These are phyloP conservation scores for Mus minutoides DNA, from an alignment of 2,797 vertebrate genomes.

Conservation along the genomic window DNA sequence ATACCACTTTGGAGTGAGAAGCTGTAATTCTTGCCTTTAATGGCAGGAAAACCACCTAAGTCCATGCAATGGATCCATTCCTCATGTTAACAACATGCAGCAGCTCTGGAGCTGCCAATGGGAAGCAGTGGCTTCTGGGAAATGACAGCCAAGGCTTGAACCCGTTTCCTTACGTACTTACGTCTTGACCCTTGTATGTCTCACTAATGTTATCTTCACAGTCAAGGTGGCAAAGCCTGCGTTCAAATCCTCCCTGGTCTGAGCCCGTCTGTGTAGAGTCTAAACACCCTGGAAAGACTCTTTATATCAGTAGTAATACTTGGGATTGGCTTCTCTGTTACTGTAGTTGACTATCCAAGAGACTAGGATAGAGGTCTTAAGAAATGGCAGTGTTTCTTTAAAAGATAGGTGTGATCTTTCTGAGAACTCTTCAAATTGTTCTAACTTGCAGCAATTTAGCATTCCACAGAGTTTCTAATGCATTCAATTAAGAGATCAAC, in stretches of 20 bases:
- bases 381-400: neutral
- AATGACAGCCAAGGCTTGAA: neutral
- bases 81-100: neutral
- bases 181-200: neutral
- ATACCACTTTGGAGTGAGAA: slow-evolving; percentile 24
- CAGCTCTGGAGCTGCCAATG: rapidly evolving
- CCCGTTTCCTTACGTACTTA: neutral
- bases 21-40: slow-evolving; percentile 35
- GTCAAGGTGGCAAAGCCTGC: neutral
- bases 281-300: neutral
- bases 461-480: slow-evolving; percentile 37
- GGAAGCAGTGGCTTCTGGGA: neutral
- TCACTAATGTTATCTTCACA: neutral
- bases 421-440: slow-evolving; percentile 11
- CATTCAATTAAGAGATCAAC: neutral
- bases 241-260: neutral
- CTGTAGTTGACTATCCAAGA: neutral
- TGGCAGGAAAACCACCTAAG: neutral
- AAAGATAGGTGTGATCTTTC: neutral
- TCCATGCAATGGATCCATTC: neutral
- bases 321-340: neutral
- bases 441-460: neutral
- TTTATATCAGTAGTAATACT: neutral
- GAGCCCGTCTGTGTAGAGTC: rapidly evolving
- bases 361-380: neutral